A percentile compares a stretch with the other conserved stretches of the same genome.
These are phyloP conservation scores for Charadrius vociferus DNA, from an alignment of 2,113 vertebrate species.

Conservation along the genomic window DNA sequence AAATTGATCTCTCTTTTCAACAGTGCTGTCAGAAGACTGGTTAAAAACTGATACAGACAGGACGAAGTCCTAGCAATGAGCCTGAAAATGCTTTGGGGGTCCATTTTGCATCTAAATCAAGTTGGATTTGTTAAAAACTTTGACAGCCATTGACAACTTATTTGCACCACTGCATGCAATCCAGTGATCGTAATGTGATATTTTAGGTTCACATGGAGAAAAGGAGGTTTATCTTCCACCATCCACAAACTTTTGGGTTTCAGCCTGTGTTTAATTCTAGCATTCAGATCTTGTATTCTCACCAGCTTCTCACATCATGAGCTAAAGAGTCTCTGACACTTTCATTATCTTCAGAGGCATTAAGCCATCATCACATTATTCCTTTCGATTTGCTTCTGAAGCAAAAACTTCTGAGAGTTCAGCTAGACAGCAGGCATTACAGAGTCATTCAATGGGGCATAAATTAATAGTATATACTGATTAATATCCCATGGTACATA, in stretches of 20 bases:
- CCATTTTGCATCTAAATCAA: not conserved
- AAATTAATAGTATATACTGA: not conserved
- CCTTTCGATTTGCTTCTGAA: not conserved
- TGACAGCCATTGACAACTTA: not conserved
- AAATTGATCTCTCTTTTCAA: not conserved
- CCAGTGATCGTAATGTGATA: not conserved
- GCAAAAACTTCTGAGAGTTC: not conserved
- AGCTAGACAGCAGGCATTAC: not conserved
- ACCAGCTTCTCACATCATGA: not conserved
- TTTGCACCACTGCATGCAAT: not conserved
- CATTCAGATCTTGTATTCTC: not conserved
- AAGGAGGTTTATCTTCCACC: not conserved
- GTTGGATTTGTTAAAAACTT: not conserved
- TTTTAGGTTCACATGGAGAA: not conserved
- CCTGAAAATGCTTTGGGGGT: not conserved
- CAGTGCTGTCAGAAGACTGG: not conserved
- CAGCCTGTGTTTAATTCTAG: not conserved
- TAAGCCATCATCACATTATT: constrained; percentile 6
- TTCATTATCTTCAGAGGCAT: not conserved
- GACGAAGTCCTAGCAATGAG: not conserved
- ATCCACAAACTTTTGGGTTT: not conserved
- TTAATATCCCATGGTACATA: not conserved
- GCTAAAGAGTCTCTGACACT: not conserved
- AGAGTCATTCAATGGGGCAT: not conserved
- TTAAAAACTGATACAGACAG: not conserved